Evolutionary conservation across 2,797 vertebrate genomes (phyloP).

Genomic region (Pseudomugil gertrudae): DNA sequence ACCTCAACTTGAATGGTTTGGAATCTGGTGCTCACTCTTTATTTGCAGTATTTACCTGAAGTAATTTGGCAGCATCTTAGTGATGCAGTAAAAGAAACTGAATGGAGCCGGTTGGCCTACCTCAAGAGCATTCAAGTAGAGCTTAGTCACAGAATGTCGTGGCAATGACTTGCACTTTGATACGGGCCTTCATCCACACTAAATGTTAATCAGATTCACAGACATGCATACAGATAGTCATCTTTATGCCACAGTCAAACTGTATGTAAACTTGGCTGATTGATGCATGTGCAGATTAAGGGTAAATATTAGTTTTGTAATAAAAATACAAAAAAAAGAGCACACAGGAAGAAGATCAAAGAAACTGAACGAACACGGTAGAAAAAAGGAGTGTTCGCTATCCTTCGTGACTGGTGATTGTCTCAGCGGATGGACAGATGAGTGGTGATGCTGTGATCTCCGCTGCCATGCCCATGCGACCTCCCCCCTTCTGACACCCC

Average conservation of each 20-base stretch:
- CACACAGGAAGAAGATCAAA: slow-evolving; percentile 5
- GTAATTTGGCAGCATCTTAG: slow-evolving; percentile 23
- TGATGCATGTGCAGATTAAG: slow-evolving; percentile 52
- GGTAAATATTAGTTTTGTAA: background rate
- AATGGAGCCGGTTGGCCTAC: slow-evolving; percentile 43
- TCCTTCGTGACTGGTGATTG: slow-evolving; percentile 69
- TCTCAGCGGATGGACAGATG: slow-evolving; percentile 61
- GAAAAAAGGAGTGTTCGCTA: slow-evolving; percentile 15
- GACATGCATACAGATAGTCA: background rate
- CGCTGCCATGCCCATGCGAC: slow-evolving; percentile 73
- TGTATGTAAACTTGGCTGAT: slow-evolving; percentile 31
- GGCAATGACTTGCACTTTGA: slow-evolving; percentile 43
- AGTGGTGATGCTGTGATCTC: slow-evolving; percentile 79
- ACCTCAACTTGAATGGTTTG: slow-evolving; percentile 38
- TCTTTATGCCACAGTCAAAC: slow-evolving; percentile 22
- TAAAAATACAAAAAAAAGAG: background rate
- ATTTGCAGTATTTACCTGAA: slow-evolving; percentile 17
- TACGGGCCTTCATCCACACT: slow-evolving; percentile 33
- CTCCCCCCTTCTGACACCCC: slow-evolving; percentile 66
- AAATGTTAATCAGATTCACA: slow-evolving; percentile 23
- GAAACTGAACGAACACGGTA: slow-evolving; percentile 20
- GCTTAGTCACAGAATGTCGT: slow-evolving; percentile 21
- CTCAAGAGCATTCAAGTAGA: slow-evolving; percentile 41
- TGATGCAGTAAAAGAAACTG: slow-evolving; percentile 15
- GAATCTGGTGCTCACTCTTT: slow-evolving; percentile 21